phyloP scores from a whole-genome alignment of 2,888 invertebrate genomes.

The Pristionchus fissidentatus region DNA sequence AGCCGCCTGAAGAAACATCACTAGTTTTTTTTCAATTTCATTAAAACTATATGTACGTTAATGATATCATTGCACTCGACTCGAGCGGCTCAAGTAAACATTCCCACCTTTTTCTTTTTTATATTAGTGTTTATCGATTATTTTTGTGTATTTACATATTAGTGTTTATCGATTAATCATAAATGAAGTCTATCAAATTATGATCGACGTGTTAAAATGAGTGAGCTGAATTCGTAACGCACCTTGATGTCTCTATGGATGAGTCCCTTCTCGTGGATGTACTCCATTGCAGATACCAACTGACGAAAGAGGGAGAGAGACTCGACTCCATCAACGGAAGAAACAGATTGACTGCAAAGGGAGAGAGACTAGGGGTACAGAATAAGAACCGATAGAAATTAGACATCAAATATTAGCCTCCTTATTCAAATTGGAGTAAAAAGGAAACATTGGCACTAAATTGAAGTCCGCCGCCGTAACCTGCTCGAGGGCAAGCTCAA shows the following conservation, averaged over 20 bases:
- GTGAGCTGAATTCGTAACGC: no score
- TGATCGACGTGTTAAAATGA: background rate
- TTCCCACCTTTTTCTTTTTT: no score
- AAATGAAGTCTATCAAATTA: no score
- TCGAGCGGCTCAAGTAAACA: no score
- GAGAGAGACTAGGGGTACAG: background rate
- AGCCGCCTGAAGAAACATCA: background rate
- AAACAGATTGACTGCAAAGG: background rate
- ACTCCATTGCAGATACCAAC: constrained; percentile 35
- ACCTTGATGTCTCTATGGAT: constrained; percentile 49
- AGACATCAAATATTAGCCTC: background rate
- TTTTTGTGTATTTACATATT: no score
- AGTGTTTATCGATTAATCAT: no score
- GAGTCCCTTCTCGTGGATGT: constrained; percentile 46
- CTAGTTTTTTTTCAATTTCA: background rate
- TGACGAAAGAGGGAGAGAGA: constrained; percentile 27
- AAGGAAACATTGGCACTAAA: no score
- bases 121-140: no score
- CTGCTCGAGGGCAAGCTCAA: no score
- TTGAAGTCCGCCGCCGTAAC: no score
- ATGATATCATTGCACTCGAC: no score
- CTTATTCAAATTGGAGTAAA: no score
- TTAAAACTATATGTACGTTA: background rate
- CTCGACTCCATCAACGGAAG: constrained; percentile 22
- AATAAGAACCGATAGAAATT: background rate